Base-by-base conservation (phyloP, 2,888 invertebrate genomes). In the Aspidiotus rigidus region DNA sequence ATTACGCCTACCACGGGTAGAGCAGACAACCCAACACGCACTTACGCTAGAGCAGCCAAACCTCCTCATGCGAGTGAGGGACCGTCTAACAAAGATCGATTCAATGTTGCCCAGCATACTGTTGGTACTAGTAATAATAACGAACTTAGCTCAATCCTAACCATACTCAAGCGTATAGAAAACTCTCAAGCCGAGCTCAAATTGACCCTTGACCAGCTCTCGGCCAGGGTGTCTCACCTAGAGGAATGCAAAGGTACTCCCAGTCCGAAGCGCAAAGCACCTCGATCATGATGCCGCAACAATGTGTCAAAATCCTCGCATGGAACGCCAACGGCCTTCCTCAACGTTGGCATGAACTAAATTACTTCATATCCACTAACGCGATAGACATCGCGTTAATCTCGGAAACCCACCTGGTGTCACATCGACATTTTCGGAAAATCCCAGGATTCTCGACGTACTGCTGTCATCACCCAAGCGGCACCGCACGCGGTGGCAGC, bases 281-380 rank as follows among this genome's bases (percentile, higher is more conserved):
- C 15, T 16, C 57, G 17, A 2, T n/a, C 11, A 57, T 57, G 57
- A 57, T 57, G 16, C 16, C 15, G 15, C 17, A 17, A 10, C 15
- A n/a, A 17, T 6, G 57, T 57, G 57, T 57, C 17, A 57, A 57
- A 57, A 57, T 57, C 15, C 15, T 57, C 57, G 1, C 16, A n/a
- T 57, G 57, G 57, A 57, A 57, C 17, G 57, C 57, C 17, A 57
- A 57, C 17, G 57, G 57, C 17, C 16, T 57, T 57, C 17, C 49
- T 49, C 49, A 49, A 49, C 49, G 49, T 49, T 49, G 49, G 49
- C 49, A 49, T n/a, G 49, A 49, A 49, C 49, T 49, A n/a, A 49
- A 49, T n/a, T 11, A 49, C n/a, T 49, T 49, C n/a, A 49, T 49
- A 11, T 49, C 49, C 49, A 49, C 49, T 49, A 49, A 49, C 49